Conservation (phyloP, 2,888 invertebrate genomes). For the Saturnia pavonia region DNA sequence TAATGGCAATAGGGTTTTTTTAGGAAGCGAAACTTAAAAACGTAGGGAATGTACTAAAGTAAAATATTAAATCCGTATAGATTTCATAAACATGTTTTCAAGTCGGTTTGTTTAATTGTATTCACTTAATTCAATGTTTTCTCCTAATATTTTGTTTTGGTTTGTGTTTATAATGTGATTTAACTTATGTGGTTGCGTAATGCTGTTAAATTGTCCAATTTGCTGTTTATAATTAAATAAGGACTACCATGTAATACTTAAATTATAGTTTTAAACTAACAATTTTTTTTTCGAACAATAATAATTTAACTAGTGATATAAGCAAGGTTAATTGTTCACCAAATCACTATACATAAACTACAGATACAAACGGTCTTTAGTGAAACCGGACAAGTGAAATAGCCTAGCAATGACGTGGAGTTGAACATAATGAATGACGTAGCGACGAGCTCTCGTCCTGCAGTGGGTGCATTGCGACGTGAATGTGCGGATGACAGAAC, state of each 20-base stretch:
- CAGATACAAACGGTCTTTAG: not conserved
- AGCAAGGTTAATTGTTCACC: not conserved
- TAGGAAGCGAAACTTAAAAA: too few species aligned
- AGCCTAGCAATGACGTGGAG: conserved; percentile 65
- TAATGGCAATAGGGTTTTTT: too few species aligned
- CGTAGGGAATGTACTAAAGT: too few species aligned
- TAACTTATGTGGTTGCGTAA: too few species aligned
- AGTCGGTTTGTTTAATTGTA: too few species aligned
- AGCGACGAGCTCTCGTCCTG: conserved; percentile 47
- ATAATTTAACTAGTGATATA: not conserved
- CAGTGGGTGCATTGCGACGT: conserved; percentile 61
- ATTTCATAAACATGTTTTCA: too few species aligned
- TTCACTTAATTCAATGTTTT: too few species aligned
- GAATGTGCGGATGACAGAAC: conserved; percentile 48
- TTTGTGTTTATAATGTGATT: too few species aligned
- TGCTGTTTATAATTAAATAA: not conserved
- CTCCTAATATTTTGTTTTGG: too few species aligned
- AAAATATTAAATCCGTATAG: too few species aligned
- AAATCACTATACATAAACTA: not conserved
- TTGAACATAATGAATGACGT: conserved; percentile 70
- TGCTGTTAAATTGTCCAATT: too few species aligned
- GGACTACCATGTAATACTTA: not conserved
- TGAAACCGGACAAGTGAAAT: conserved; percentile 33
- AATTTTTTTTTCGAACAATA: not conserved
- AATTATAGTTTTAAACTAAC: not conserved